phyloP scores from a whole-genome alignment of 2,888 invertebrate genomes.

The Catocala sponsa region DNA sequence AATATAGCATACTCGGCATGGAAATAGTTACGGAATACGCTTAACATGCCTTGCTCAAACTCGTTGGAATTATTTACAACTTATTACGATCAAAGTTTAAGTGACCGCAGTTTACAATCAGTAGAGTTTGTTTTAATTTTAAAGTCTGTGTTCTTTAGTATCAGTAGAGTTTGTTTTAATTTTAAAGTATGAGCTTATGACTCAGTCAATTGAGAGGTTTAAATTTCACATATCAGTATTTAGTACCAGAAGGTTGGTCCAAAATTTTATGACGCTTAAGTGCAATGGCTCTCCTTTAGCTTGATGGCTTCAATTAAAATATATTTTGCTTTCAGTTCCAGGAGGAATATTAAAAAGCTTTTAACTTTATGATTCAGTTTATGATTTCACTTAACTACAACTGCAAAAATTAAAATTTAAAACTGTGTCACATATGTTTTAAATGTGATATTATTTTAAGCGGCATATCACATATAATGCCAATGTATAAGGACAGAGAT shows the following conservation, averaged over 20 bases:
- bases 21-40: conserved; percentile 52
- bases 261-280: conserved; percentile 23
- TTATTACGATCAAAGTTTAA: conserved; percentile 23
- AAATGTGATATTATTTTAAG: no score
- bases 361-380: conserved; percentile 29
- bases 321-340: conserved; percentile 23
- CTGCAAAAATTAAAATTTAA: conserved; percentile 13
- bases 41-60: conserved; percentile 39
- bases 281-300: conserved; percentile 24
- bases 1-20: conserved; percentile 65
- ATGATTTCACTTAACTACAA: conserved; percentile 28
- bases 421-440: neutral
- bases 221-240: conserved; percentile 23
- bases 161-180: conserved; percentile 25
- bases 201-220: conserved; percentile 27
- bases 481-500: no score
- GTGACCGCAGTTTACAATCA: conserved; percentile 22
- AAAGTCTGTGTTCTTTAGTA: conserved; percentile 14
- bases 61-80: conserved; percentile 41
- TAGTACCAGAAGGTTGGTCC: neutral
- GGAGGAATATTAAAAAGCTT: conserved; percentile 35
- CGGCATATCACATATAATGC: no score
- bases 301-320: conserved; percentile 38
- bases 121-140: conserved; percentile 22
- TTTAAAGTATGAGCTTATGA: conserved; percentile 20